A percentile compares a stretch with the other conserved stretches of the same genome.
These are phyloP conservation scores for Phoebastria nigripes DNA, from an alignment of 2,797 vertebrate genomes.

Conservation along the genomic window DNA sequence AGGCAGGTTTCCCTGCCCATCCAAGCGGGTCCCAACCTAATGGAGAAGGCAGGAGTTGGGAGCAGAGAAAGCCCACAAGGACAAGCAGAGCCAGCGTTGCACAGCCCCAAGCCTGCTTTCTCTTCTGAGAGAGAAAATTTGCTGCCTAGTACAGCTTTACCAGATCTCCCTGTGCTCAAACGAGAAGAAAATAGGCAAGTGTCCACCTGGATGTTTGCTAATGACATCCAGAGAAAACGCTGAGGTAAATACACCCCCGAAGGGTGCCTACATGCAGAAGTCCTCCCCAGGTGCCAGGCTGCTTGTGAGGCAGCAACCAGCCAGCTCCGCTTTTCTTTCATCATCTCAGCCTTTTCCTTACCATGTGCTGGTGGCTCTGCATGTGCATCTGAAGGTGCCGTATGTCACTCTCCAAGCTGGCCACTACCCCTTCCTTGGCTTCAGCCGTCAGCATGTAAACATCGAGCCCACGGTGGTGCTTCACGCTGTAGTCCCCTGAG, in stretches of 20 bases:
- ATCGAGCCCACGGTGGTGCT: constrained; percentile 81
- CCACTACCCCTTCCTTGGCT: constrained; percentile 48
- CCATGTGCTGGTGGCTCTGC: constrained; percentile 59
- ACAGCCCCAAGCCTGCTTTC: not conserved
- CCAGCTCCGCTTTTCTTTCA: not conserved
- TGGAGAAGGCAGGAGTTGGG: not conserved
- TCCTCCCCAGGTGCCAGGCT: not conserved
- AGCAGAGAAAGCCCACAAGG: not conserved
- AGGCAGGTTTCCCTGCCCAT: not conserved
- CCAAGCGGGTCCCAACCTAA: not conserved
- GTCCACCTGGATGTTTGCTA: not conserved
- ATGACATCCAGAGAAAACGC: not conserved
- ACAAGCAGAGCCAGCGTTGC: not conserved
- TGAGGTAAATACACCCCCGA: not conserved
- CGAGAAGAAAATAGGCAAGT: not conserved
- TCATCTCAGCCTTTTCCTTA: not conserved
- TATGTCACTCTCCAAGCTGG: constrained; percentile 76
- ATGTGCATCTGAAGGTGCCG: constrained; percentile 77
- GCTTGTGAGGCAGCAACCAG: not conserved
- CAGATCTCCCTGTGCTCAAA: not conserved
- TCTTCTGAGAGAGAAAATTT: not conserved
- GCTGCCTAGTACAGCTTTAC: not conserved
- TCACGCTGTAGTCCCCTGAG: constrained; percentile 75
- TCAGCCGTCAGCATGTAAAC: constrained; percentile 86
- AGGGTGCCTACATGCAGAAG: accelerated